Percentiles rank a stretch among this genome's conserved stretches.
Conservation (phyloP, 2,113 vertebrate species). For the Tympanuchus pallidicinctus region DNA sequence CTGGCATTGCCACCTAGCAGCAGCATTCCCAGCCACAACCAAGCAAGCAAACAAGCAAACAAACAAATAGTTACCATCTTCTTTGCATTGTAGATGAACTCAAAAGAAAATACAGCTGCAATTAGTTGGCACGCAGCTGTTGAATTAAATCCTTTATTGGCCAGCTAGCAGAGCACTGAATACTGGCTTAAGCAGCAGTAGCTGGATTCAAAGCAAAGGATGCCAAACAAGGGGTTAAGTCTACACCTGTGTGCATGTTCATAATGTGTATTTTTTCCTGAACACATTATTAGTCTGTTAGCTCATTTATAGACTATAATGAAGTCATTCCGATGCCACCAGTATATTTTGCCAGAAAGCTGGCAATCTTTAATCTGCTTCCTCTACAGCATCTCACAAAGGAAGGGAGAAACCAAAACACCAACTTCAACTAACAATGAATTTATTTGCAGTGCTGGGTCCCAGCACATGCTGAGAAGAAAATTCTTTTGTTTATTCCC, state of each 20-base stretch:
- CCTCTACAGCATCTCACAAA: conserved; percentile 48
- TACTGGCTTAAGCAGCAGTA: background rate
- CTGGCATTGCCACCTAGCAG: background rate
- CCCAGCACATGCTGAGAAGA: conserved; percentile 34
- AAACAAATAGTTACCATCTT: background rate
- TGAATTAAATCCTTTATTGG: background rate
- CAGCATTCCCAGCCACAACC: background rate
- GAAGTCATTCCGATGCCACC: conserved; percentile 60
- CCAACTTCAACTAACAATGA: conserved; percentile 49
- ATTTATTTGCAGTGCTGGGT: conserved; percentile 12
- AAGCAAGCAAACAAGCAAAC: background rate
- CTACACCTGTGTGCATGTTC: conserved; percentile 26
- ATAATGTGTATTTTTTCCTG: conserved; percentile 31
- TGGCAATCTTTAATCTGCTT: conserved; percentile 62
- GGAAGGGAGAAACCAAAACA: conserved; percentile 68
- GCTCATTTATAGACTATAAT: conserved; percentile 43
- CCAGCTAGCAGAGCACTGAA: background rate
- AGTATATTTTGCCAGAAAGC: conserved; percentile 47
- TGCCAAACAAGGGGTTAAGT: background rate
- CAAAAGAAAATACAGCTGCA: conserved; percentile 16
- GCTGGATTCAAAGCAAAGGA: background rate
- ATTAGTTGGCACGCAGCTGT: background rate
- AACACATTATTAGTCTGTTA: conserved; percentile 27
- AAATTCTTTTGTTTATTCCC: conserved; percentile 31
- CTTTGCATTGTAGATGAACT: background rate